Conservation (phyloP, 2,113 vertebrate genomes). For the Caracal caracal region DNA sequence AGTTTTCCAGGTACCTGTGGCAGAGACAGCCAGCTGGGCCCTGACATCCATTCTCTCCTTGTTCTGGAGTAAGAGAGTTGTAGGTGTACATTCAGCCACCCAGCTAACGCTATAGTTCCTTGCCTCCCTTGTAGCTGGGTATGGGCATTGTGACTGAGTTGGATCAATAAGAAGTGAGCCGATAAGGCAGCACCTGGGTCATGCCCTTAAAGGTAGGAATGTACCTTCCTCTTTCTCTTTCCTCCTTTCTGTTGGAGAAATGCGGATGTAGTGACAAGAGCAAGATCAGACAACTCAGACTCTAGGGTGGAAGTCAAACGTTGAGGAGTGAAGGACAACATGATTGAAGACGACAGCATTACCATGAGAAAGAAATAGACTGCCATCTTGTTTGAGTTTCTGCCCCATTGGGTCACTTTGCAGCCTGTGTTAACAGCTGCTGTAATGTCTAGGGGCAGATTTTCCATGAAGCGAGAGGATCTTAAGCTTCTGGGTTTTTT, state of each 20-base stretch:
- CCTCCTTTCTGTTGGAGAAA: neutral
- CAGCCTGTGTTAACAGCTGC: neutral
- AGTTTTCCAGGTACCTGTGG: neutral
- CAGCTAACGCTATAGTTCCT: neutral
- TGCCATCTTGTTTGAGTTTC: neutral
- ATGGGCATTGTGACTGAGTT: neutral
- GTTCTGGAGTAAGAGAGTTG: neutral
- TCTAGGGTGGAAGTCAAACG: neutral
- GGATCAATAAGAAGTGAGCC: neutral
- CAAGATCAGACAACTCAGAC: neutral
- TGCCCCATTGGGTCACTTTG: neutral
- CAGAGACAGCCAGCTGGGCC: neutral
- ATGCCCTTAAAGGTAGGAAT: neutral
- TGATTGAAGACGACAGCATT: neutral
- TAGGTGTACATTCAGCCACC: neutral
- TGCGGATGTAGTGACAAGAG: neutral
- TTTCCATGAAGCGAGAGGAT: neutral
- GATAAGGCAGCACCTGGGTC: neutral
- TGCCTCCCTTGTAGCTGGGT: neutral
- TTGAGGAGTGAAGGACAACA: neutral
- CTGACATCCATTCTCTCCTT: neutral
- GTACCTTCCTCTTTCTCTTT: too few species aligned
- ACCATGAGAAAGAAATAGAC: neutral
- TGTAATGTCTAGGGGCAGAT: neutral
- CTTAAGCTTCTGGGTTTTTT: neutral